Evolutionary conservation across 2,888 invertebrate species (phyloP).

Genomic region (Hypolimnas misippus): DNA sequence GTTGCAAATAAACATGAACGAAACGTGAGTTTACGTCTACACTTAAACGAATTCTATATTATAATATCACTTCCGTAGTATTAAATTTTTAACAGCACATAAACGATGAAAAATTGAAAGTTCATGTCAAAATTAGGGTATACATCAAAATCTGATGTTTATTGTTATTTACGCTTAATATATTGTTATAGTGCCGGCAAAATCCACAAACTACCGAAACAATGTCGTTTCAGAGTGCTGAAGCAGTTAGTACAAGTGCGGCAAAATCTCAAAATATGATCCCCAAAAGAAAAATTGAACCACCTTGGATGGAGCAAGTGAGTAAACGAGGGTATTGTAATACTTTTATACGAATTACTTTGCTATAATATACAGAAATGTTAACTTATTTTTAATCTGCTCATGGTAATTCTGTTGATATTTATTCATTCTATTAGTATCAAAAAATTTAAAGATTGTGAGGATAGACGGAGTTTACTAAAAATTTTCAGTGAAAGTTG

Average conservation of each 20-base stretch:
- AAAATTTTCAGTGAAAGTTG: too few relatives aligned
- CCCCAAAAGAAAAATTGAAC: slow-evolving; percentile 72
- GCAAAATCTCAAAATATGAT: slow-evolving; percentile 39
- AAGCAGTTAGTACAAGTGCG: not conserved
- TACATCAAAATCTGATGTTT: too few relatives aligned
- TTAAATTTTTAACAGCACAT: too few relatives aligned
- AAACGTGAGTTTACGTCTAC: slow-evolving; percentile 46
- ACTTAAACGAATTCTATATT: too few relatives aligned
- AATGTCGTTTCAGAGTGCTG: not conserved
- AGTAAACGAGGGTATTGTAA: slow-evolving; percentile 19
- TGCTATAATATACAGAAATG: too few relatives aligned
- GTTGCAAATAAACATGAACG: slow-evolving; percentile 27
- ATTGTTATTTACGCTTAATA: not conserved
- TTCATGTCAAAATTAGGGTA: not conserved
- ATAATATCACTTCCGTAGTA: too few relatives aligned
- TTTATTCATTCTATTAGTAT: too few relatives aligned
- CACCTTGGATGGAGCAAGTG: slow-evolving; percentile 87
- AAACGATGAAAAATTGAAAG: too few relatives aligned
- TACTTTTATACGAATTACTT: not conserved
- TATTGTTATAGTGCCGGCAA: slow-evolving; percentile 18
- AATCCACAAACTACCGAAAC: slow-evolving; percentile 6
- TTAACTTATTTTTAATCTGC: too few relatives aligned
- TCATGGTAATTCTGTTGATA: too few relatives aligned
- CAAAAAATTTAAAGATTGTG: too few relatives aligned
- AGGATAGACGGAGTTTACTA: too few relatives aligned